These are phyloP conservation scores for Myotis brandtii DNA, from an alignment of 2,113 vertebrate species.

Conservation along the genomic window DNA sequence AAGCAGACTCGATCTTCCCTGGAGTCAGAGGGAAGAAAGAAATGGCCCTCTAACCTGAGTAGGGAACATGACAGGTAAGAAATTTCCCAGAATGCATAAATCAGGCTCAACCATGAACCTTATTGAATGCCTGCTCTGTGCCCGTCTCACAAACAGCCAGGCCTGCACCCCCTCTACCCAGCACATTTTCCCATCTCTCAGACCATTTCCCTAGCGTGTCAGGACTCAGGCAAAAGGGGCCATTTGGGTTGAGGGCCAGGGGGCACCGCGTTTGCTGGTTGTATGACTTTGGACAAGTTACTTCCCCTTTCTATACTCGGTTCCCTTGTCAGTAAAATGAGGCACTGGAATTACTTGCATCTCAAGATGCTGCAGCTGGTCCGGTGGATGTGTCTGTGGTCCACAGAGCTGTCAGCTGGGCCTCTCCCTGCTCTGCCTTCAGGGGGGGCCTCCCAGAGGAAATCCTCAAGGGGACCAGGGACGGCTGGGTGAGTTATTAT, in stretches of 20 bases:
- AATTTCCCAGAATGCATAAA: neutral
- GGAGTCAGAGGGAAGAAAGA: neutral
- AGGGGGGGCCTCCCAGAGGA: neutral
- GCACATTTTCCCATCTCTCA: neutral
- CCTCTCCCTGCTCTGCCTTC: neutral
- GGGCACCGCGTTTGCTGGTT: neutral
- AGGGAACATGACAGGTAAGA: neutral
- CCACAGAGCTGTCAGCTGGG: neutral
- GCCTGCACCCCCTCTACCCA: neutral
- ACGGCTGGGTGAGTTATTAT: neutral
- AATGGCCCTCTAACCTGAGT: neutral
- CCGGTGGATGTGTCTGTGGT: neutral
- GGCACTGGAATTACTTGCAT: neutral
- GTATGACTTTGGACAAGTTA: neutral
- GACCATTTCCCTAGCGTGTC: neutral
- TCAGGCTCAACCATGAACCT: too few species aligned
- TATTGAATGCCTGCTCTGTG: neutral
- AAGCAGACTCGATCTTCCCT: neutral
- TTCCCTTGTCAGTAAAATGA: neutral
- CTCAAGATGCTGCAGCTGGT: neutral
- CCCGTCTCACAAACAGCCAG: neutral
- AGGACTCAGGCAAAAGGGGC: neutral
- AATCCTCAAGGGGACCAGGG: neutral
- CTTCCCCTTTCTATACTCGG: conserved; percentile 5
- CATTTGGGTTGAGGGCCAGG: neutral